phyloP scores from a whole-genome alignment of 2,888 invertebrate species.

The Aporophyla nigra region DNA sequence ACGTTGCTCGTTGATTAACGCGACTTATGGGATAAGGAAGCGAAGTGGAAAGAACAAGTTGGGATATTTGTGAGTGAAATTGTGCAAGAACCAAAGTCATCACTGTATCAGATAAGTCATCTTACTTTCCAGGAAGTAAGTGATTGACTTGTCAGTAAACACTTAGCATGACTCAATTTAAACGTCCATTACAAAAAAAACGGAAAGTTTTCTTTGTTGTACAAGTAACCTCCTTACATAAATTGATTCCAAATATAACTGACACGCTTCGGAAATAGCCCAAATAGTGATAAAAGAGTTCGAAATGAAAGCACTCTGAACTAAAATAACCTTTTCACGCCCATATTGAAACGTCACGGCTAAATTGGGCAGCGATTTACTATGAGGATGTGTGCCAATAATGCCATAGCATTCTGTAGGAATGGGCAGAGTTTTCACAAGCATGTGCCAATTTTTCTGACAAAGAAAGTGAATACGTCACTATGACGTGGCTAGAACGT shows the following conservation, averaged over 20 bases:
- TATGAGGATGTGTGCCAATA: conserved; percentile 47
- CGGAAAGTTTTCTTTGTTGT: background rate
- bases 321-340: conserved; percentile 31
- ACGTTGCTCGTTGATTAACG: background rate
- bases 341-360: conserved; percentile 38
- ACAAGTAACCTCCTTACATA: conserved; percentile 24
- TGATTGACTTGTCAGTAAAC: conserved; percentile 1
- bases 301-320: conserved; percentile 8
- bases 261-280: conserved; percentile 30
- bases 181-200: background rate
- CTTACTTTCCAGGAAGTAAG: conserved; percentile 22
- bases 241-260: conserved; percentile 41
- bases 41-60: background rate
- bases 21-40: background rate
- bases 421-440: conserved; percentile 11
- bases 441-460: conserved; percentile 41
- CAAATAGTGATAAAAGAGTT: conserved; percentile 29
- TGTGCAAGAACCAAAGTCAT: background rate
- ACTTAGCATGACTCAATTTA: conserved; percentile 13
- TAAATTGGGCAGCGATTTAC: conserved; percentile 47
- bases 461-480: conserved; percentile 24
- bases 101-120: background rate
- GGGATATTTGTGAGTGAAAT: background rate
- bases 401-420: conserved; percentile 25
- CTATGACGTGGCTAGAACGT: conserved; percentile 20